Base-by-base conservation (phyloP, 1,140 invertebrate genomes). In the Akabosia matsudoensis region DNA sequence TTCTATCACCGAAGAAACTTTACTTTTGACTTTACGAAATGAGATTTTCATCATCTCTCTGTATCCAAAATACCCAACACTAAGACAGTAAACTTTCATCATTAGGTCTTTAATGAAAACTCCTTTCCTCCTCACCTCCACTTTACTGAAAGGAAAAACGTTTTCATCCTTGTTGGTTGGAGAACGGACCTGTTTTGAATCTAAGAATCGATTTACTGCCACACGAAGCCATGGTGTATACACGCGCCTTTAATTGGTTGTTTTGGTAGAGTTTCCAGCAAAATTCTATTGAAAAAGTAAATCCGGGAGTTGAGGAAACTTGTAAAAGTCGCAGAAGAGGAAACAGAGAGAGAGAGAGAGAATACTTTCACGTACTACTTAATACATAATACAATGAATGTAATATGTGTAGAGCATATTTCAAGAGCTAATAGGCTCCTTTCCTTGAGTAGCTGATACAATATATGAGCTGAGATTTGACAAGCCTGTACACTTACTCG, bases 41-140 rank as follows among this genome's bases (percentile, higher is more conserved):
- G 54, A 61, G 54, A n/a, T 61, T 61, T 61, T 61, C 54, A 61
- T 61, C n/a, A n/a, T 61, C 13, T 61, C 24, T 61, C 13, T 61
- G 54, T 14, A 61, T 4, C 14, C 7, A 61, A 61, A n/a, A 22
- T 61, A n/a, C n/a, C 54, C 24, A 22, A 61, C 61, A 67, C 28
- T 67, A 30, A 67, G 31, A 30, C 28, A 2, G 31, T 30, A 30
- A 67, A 7, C 61, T 31, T 7, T 67, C 61, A 67, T 67, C 61
- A 67, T 61, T 61, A 61, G 54, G 13, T 61, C 54, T 61, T 61
- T 61, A 61, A 22, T 61, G 13, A 4, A n/a, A 14, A 16, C 54
- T 61, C 24, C 54, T 22, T 61, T 22, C n/a, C 54, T 61, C 54
- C 14, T 22, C 54, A 10, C 37, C 18, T 18, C 18, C 37, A 45